Evolutionary conservation across 1,140 invertebrate species (phyloP).

Genomic region (Holcopasites calliopsidis): DNA sequence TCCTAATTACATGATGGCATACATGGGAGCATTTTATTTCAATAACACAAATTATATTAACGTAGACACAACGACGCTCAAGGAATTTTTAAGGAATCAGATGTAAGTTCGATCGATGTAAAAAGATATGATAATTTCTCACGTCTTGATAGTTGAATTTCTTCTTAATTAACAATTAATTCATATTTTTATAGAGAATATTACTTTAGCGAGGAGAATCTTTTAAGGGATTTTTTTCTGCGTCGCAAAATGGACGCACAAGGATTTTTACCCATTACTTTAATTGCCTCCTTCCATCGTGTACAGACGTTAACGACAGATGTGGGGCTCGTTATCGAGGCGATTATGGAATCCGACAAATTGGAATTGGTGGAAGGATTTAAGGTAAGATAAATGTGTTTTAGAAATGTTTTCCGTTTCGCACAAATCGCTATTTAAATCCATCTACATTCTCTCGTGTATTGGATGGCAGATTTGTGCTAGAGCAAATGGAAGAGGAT

Average conservation of each 20-base stretch:
- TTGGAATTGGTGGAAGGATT: slow-evolving; percentile 89
- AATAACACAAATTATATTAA: slow-evolving; percentile 79
- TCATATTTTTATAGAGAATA: slow-evolving; percentile 91
- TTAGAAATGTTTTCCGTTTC: not conserved
- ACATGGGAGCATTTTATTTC: slow-evolving; percentile 83
- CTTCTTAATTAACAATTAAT: not conserved
- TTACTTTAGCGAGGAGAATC: slow-evolving; percentile 99
- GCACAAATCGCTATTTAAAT: slow-evolving; percentile 45
- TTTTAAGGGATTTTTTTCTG: slow-evolving; percentile 97
- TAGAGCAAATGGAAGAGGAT: slow-evolving; percentile 69
- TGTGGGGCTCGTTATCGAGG: slow-evolving; percentile 89
- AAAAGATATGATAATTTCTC: not conserved
- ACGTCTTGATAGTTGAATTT: not conserved
- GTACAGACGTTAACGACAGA: slow-evolving; percentile 93
- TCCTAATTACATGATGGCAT: slow-evolving; percentile 82
- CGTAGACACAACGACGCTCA: slow-evolving; percentile 82
- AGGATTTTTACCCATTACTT: slow-evolving; percentile 94
- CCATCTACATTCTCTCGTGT: not conserved
- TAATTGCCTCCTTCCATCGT: slow-evolving; percentile 98
- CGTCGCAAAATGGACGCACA: slow-evolving; percentile 97
- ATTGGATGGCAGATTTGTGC: slow-evolving; percentile 62
- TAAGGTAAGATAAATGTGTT: slow-evolving; percentile 81
- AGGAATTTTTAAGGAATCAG: slow-evolving; percentile 90
- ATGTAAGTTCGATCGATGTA: slow-evolving; percentile 82
- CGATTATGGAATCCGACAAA: slow-evolving; percentile 89